These are phyloP conservation scores for Coptodon bakossiorum DNA, from an alignment of 2,113 vertebrate genomes.

Conservation along the genomic window DNA sequence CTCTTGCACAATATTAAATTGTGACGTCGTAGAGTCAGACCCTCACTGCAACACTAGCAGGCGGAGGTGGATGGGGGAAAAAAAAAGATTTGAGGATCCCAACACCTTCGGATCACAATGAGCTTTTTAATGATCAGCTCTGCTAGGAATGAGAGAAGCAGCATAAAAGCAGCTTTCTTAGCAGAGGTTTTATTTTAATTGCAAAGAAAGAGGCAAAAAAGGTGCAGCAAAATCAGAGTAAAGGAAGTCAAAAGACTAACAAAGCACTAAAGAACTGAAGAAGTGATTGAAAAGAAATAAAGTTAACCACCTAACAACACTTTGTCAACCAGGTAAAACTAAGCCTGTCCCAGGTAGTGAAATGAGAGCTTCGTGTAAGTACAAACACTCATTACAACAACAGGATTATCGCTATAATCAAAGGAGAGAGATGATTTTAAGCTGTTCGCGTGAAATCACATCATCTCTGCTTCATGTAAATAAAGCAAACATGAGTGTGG, in stretches of 20 bases:
- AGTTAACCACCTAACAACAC: rapidly evolving
- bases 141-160: background rate
- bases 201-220: background rate
- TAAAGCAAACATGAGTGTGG: background rate
- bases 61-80: background rate
- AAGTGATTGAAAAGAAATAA: background rate
- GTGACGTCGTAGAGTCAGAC: background rate
- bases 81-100: background rate
- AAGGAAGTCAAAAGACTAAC: background rate
- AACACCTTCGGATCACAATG: background rate
- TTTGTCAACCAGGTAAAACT: background rate
- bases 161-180: background rate
- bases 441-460: background rate
- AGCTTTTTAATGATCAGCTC: background rate
- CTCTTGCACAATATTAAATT: background rate
- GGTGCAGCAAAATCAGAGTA: background rate
- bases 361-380: background rate
- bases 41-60: background rate
- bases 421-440: background rate
- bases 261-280: background rate
- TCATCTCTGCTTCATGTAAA: background rate
- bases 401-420: background rate
- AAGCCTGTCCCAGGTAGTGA: background rate
- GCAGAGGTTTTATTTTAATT: background rate
- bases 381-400: background rate